A percentile compares a stretch with the other conserved stretches of the same genome.
phyloP scores from a whole-genome alignment of 2,888 invertebrate genomes.

The Lamproptera curius region DNA sequence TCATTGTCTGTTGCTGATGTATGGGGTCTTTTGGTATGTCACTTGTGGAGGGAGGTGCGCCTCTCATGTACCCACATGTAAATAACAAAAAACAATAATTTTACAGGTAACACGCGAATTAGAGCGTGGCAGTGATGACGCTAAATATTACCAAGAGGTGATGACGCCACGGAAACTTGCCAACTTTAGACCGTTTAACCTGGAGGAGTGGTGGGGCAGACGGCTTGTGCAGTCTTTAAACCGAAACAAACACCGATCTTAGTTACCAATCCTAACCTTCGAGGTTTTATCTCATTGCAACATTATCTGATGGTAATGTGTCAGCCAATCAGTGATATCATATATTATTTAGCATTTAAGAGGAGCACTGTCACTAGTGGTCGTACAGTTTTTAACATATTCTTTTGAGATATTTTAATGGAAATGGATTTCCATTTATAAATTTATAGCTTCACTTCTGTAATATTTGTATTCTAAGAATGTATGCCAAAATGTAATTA shows the following conservation, averaged over 20 bases:
- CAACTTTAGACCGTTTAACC: constrained; percentile 88
- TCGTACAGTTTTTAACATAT: neutral
- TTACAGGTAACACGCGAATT: constrained; percentile 77
- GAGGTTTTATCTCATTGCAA: constrained; percentile 34
- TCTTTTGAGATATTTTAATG: neutral
- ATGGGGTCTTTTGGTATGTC: no score
- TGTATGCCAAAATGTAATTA: neutral
- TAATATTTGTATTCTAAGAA: neutral
- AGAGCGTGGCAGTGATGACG: constrained; percentile 74
- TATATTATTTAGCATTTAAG: constrained; percentile 3
- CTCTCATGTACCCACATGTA: no score
- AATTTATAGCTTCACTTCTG: neutral
- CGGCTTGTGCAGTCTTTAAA: constrained; percentile 83
- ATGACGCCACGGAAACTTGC: constrained; percentile 75
- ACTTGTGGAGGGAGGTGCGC: no score
- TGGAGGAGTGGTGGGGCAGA: constrained; percentile 87
- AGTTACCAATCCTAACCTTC: constrained; percentile 37
- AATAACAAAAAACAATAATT: no score
- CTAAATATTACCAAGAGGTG: constrained; percentile 82
- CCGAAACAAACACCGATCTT: constrained; percentile 72
- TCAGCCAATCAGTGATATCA: neutral
- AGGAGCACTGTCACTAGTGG: neutral
- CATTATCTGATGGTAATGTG: constrained; percentile 15
- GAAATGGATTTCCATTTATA: neutral
- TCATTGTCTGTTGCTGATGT: no score